These are phyloP conservation scores for Thryonomys swinderianus DNA, from an alignment of 2,113 vertebrate genomes.

Conservation along the genomic window DNA sequence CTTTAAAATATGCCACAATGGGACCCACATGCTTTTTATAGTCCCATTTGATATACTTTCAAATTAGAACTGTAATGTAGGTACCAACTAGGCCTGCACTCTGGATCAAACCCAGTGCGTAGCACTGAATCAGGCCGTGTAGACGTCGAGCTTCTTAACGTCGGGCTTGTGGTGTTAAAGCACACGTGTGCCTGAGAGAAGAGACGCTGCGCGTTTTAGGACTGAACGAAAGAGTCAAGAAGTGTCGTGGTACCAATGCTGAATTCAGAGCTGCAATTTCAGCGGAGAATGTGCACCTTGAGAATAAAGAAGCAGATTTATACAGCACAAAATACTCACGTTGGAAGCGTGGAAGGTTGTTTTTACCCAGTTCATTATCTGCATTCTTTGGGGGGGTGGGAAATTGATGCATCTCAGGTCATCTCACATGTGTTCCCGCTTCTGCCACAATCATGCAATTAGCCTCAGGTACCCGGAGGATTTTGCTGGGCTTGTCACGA, in stretches of 20 bases:
- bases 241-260: background rate
- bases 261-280: background rate
- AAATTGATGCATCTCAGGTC: background rate
- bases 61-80: background rate
- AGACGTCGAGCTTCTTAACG: background rate
- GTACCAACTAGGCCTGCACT: background rate
- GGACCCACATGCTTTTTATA: background rate
- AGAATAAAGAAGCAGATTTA: background rate
- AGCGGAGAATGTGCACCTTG: background rate
- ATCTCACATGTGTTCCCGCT: background rate
- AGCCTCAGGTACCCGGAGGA: background rate
- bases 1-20: background rate
- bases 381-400: background rate
- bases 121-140: background rate
- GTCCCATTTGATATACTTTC: background rate
- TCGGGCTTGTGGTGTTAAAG: background rate
- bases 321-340: constrained; percentile 4
- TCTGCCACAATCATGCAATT: background rate
- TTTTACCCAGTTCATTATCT: constrained; percentile 37
- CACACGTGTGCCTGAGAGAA: background rate
- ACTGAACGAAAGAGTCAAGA: background rate
- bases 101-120: background rate
- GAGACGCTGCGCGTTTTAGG: background rate
- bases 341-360: constrained; percentile 3
- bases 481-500: background rate